phyloP scores from a whole-genome alignment of 37 sponge, comb jelly and placozoan genomes.

The Aplysina aerophoba region DNA sequence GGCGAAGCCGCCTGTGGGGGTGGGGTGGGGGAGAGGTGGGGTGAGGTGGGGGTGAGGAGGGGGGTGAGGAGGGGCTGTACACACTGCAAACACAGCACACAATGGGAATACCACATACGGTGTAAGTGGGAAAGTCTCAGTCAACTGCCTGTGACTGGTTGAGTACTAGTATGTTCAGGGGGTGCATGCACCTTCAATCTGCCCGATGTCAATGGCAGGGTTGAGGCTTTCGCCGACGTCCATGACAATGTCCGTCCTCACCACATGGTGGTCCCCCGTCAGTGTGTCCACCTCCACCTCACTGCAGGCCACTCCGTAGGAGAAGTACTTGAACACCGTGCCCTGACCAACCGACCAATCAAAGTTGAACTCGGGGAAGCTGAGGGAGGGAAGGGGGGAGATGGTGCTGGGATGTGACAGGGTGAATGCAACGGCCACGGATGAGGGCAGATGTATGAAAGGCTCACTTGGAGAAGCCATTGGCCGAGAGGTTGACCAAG shows the following conservation, averaged over 20 bases:
- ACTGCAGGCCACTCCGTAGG: constrained; percentile 70
- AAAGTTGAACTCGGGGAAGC: neutral
- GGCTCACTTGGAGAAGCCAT: constrained; percentile 70
- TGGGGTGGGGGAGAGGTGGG: neutral
- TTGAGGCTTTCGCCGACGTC: constrained; percentile 88
- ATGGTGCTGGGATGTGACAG: too few relatives aligned
- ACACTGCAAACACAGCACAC: neutral
- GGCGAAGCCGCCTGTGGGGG: constrained; percentile 73
- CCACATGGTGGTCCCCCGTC: constrained; percentile 70
- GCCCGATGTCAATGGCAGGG: constrained; percentile 90
- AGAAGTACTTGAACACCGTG: constrained; percentile 60
- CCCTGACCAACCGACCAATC: constrained; percentile 73
- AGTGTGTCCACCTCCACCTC: constrained; percentile 85
- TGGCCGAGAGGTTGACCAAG: constrained; percentile 75
- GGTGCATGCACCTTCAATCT: constrained; percentile 59
- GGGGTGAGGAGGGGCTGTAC: neutral
- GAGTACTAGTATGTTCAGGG: neutral
- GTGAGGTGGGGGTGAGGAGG: neutral
- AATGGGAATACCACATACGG: too few relatives aligned
- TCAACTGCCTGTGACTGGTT: constrained; percentile 28
- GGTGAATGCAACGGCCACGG: too few relatives aligned
- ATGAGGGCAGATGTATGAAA: neutral
- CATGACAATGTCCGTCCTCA: constrained; percentile 76
- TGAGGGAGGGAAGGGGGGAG: too few relatives aligned
- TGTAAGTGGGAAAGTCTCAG: too few relatives aligned